These are phyloP conservation scores for Caenorhabditis zanzibari DNA, from an alignment of 2,888 invertebrate genomes.

Conservation along the genomic window DNA sequence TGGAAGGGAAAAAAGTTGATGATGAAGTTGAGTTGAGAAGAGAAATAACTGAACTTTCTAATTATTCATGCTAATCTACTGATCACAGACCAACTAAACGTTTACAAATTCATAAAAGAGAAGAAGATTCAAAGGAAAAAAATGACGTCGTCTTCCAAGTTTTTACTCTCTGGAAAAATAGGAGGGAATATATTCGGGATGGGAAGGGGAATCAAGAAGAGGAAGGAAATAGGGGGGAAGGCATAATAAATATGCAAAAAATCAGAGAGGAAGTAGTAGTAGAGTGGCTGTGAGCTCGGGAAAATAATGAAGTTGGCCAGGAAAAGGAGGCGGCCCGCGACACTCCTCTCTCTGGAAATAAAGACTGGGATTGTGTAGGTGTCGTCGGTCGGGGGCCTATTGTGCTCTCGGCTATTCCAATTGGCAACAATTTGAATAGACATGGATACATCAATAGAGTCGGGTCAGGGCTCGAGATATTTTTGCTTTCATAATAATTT, in stretches of 20 bases:
- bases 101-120: slow-evolving; percentile 36
- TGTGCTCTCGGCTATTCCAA: slow-evolving; percentile 39
- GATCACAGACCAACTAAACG: slow-evolving; percentile 25
- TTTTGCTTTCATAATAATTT: too few relatives aligned
- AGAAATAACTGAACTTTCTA: slow-evolving; percentile 42
- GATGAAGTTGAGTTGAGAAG: not conserved
- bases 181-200: slow-evolving; percentile 9
- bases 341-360: slow-evolving; percentile 7
- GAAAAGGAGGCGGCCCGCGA: not conserved
- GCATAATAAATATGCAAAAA: slow-evolving; percentile 48
- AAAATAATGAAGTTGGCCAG: slow-evolving; percentile 41
- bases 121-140: not conserved
- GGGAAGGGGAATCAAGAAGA: slow-evolving; percentile 10
- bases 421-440: slow-evolving; percentile 56
- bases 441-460: slow-evolving; percentile 11
- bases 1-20: not conserved
- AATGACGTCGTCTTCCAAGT: slow-evolving; percentile 14
- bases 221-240: slow-evolving; percentile 31
- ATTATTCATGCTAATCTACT: slow-evolving; percentile 54
- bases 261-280: slow-evolving; percentile 34
- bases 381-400: slow-evolving; percentile 30
- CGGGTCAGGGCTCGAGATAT: too few relatives aligned
- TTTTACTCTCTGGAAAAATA: slow-evolving; percentile 20
- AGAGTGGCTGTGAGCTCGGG: not conserved
- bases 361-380: slow-evolving; percentile 32